Base-by-base conservation (phyloP, 2,113 vertebrate species). In the Oncorhynchus tshawytscha region DNA sequence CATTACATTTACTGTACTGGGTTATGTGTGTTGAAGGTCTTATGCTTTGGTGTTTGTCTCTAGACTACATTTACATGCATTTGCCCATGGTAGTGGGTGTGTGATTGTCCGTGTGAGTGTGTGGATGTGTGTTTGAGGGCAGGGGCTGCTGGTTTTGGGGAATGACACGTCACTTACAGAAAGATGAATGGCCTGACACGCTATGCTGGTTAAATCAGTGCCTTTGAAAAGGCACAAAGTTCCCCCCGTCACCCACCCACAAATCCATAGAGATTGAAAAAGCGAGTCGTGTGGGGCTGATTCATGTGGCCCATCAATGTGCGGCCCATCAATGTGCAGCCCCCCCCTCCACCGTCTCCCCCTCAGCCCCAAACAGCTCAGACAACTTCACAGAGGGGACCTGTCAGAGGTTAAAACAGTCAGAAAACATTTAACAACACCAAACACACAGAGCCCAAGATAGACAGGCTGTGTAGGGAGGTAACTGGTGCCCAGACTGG, bases 251-350 rank as follows among this genome's bases (percentile, higher is more conserved):
- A 71, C 34, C 65, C 57, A 1, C 62, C 62, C 22, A 71, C 72
- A 69, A 79, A 78, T 78, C 75, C 59, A 78, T 71, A 64, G 39
- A 78, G 76, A 84, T 84, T 64, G 75, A 80, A 70, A 68, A 72
- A 71, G 29, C 25, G 24, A 69, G 45, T 64, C 48, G 64, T 27
- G 29, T 39, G 71, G 25, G 66, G 57, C 69, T 72, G 76, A 82
- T 74, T 72, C 70, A 75, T 74, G 69, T 59, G 62, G 76, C 73
- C 64, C 72, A 69, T 78, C 81, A 59, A 75, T 75, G 75, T 74
- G 69, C 48, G 34, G 76, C 73, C 64, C 72, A 69, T 78, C 80
- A 59, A 75, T 75, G 75, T 22, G n/a, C n/a, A n/a, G 39, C 48
- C 68, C 62, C 68, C 39, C 39, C 39, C 39, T 2, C 39, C 31